Evolutionary conservation across 2,797 vertebrate species (phyloP).

Genomic region (Catamblyrhynchus diadema): DNA sequence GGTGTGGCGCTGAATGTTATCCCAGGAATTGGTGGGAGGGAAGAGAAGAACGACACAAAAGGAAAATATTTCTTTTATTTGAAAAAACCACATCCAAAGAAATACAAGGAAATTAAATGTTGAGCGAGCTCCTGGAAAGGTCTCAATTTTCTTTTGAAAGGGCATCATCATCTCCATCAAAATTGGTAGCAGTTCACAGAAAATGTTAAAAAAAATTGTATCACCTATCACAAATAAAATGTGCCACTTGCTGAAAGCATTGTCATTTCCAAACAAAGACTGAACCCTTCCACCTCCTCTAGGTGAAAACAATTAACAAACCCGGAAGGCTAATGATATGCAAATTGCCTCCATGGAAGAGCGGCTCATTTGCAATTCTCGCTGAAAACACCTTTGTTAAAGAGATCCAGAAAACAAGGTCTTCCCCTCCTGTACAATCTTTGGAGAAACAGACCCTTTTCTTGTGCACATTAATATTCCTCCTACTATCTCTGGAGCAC

Average conservation of each 20-base stretch:
- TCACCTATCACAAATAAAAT: neutral
- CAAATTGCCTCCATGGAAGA: conserved; percentile 58
- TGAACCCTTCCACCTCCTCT: conserved; percentile 57
- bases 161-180: neutral
- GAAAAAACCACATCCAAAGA: neutral
- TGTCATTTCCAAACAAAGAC: conserved; percentile 53
- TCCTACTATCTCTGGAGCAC: conserved; percentile 24
- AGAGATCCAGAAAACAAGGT: conserved; percentile 47
- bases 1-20: neutral
- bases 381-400: conserved; percentile 53
- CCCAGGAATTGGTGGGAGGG: neutral
- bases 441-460: conserved; percentile 31
- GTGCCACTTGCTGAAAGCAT: neutral
- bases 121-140: neutral
- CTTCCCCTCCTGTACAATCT: conserved; percentile 39
- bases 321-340: conserved; percentile 60
- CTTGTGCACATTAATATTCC: conserved; percentile 47
- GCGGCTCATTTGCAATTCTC: conserved; percentile 61
- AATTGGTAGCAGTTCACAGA: neutral
- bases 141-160: conserved; percentile 51
- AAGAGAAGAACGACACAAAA: neutral
- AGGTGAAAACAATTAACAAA: conserved; percentile 64
- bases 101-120: neutral
- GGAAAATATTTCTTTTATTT: neutral
- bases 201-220: neutral